Conservation (phyloP, 2,113 vertebrate species). For the Azemiops feae region DNA sequence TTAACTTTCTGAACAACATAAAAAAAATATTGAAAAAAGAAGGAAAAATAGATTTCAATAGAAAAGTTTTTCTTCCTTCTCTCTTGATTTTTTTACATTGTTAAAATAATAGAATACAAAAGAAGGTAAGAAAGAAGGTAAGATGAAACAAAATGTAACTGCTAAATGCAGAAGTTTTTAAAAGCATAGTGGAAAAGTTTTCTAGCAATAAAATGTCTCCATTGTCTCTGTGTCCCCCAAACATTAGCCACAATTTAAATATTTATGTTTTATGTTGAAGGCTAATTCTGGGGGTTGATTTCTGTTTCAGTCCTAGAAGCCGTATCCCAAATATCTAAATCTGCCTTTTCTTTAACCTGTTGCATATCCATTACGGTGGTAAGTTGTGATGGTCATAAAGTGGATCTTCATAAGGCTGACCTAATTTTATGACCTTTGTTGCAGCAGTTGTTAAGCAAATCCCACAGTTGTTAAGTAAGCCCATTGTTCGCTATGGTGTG, state of each 20-base stretch:
- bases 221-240: neutral
- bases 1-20: neutral
- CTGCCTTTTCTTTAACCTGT: neutral
- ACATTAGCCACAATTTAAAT: neutral
- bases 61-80: neutral
- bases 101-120: neutral
- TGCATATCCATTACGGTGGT: neutral
- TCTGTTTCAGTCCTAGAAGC: neutral
- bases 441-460: neutral
- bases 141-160: neutral
- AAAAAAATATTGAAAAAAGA: neutral
- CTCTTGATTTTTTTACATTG: neutral
- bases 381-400: neutral
- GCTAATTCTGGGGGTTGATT: neutral
- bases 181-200: neutral
- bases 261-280: neutral
- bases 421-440: neutral
- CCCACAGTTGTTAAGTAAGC: neutral
- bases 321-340: neutral
- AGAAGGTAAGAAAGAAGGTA: neutral
- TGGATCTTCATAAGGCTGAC: neutral
- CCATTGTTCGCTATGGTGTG: neutral
- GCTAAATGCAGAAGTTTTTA: neutral
- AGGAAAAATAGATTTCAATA: neutral
- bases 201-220: neutral